Conservation (phyloP, 2,888 invertebrate species). For the Limnephilus auricula region DNA sequence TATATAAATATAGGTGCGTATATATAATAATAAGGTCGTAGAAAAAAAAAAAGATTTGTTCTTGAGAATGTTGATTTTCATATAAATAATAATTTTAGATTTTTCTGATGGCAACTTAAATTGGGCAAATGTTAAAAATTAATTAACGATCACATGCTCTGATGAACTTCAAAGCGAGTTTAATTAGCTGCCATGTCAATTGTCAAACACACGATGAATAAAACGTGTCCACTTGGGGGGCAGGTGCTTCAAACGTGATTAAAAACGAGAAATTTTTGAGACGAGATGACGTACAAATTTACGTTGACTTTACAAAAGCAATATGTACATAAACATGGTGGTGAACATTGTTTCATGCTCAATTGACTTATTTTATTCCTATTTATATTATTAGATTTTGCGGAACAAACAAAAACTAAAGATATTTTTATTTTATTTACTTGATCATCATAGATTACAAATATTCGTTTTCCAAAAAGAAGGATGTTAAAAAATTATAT, state of each 20-base stretch:
- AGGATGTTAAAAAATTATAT: no score
- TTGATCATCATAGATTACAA: background rate
- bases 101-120: background rate
- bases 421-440: background rate
- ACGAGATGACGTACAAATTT: background rate
- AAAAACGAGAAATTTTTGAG: background rate
- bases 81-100: background rate
- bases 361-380: background rate
- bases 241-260: background rate
- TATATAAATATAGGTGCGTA: background rate
- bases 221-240: slow-evolving; percentile 14
- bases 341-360: background rate
- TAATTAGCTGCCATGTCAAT: slow-evolving; percentile 36
- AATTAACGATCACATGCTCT: slow-evolving; percentile 28
- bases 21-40: background rate
- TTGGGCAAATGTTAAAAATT: slow-evolving; percentile 25
- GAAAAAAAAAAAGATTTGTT: background rate
- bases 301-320: background rate
- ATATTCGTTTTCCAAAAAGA: background rate
- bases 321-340: background rate
- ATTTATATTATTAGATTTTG: no score
- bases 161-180: slow-evolving; percentile 2
- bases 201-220: slow-evolving; percentile 42
- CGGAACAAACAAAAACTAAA: no score
- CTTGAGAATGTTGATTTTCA: background rate